Evolutionary conservation across 2,797 vertebrate genomes (phyloP).

Genomic region (Leptatherina wallacei): DNA sequence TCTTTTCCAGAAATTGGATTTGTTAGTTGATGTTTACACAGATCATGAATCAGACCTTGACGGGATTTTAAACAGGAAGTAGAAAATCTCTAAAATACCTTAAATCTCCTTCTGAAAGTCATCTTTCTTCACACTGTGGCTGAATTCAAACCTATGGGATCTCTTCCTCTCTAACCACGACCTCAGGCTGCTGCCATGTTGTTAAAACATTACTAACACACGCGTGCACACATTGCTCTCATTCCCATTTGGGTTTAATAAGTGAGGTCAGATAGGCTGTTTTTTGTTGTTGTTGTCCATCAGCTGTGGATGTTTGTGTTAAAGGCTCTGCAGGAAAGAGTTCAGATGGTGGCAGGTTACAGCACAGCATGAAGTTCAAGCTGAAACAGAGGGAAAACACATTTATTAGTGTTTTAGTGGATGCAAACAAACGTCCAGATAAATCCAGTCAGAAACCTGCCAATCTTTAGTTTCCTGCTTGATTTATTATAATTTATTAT

Average conservation of each 20-base stretch:
- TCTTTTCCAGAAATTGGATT: background rate
- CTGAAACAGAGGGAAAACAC: background rate
- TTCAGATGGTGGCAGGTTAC: background rate
- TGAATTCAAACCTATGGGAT: background rate
- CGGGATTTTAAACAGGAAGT: too few relatives aligned
- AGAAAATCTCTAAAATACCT: background rate
- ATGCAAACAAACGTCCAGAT: background rate
- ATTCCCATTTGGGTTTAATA: too few relatives aligned
- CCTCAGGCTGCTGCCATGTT: background rate
- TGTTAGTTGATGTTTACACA: too few relatives aligned
- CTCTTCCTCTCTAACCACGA: background rate
- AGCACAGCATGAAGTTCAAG: background rate
- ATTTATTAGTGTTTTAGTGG: background rate
- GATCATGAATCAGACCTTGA: too few relatives aligned
- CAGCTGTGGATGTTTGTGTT: slow-evolving; percentile 1
- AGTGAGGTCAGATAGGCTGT: too few relatives aligned
- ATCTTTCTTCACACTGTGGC: background rate
- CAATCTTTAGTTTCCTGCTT: too few relatives aligned
- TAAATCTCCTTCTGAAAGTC: background rate
- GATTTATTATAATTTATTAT: too few relatives aligned
- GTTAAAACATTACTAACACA: background rate
- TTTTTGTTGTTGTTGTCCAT: background rate
- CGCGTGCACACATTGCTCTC: background rate
- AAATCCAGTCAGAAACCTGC: too few relatives aligned
- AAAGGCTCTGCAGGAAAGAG: background rate